These are phyloP conservation scores for Limosa lapponica DNA, from an alignment of 2,797 vertebrate genomes.

Conservation along the genomic window DNA sequence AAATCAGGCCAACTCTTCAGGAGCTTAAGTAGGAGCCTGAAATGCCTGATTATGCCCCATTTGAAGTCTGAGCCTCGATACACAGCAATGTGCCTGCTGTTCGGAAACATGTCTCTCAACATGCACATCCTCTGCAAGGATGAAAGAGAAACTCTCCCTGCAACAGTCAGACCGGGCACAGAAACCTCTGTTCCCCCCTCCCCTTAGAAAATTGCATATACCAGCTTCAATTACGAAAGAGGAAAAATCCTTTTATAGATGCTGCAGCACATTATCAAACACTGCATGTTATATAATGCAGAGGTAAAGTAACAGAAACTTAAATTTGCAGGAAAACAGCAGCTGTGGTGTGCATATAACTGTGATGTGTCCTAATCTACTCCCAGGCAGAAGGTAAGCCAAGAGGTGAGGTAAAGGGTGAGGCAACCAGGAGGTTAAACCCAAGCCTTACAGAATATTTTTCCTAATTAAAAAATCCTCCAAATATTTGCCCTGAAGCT, in stretches of 20 bases:
- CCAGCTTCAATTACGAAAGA: not conserved
- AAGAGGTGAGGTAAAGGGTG: not conserved
- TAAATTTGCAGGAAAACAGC: not conserved
- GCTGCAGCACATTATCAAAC: not conserved
- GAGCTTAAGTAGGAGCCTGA: not conserved
- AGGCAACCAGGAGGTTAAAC: not conserved
- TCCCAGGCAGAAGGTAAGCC: not conserved
- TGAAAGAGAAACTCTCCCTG: not conserved
- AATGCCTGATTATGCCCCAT: constrained; percentile 8
- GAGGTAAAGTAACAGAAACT: not conserved
- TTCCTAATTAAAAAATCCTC: not conserved
- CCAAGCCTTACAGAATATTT: not conserved
- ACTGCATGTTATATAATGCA: not conserved
- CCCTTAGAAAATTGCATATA: not conserved
- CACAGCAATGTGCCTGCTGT: not conserved
- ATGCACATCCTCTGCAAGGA: not conserved
- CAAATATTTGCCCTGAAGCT: not conserved
- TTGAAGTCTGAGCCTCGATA: not conserved
- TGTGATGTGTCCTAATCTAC: not conserved
- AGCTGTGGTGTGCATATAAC: not conserved
- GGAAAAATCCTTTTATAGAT: not conserved
- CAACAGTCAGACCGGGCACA: not conserved
- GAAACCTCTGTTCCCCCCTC: not conserved
- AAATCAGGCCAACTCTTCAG: constrained; percentile 32
- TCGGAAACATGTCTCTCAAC: not conserved